A percentile compares a stretch with the other conserved stretches of the same genome.
phyloP scores from a whole-genome alignment of 2,113 vertebrate species.

The Brevimyrus niger region DNA sequence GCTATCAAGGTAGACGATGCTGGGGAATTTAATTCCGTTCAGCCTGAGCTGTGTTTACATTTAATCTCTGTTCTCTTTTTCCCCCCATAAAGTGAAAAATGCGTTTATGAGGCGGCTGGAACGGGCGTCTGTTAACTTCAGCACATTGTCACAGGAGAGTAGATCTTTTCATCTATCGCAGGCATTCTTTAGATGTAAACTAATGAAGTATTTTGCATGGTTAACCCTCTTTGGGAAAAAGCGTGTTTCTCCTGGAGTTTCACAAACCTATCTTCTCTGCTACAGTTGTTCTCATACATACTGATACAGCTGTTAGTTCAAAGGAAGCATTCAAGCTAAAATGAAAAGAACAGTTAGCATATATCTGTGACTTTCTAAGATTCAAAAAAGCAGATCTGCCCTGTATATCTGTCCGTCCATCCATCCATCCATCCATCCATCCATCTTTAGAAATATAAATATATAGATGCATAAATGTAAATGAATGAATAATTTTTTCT shows the following conservation, averaged over 20 bases:
- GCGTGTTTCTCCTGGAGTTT: neutral
- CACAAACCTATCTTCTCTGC: neutral
- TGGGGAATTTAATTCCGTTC: constrained; percentile 24
- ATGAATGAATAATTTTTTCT: neutral
- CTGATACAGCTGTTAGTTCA: neutral
- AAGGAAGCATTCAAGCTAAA: neutral
- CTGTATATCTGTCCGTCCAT: neutral
- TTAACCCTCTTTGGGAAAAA: neutral
- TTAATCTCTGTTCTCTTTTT: neutral
- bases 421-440: neutral
- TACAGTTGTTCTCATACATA: neutral
- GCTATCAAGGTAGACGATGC: constrained; percentile 33
- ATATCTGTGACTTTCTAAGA: neutral
- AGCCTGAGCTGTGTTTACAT: neutral
- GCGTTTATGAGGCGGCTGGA: neutral
- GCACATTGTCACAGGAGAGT: neutral
- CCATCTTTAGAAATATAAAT: neutral
- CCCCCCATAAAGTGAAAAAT: neutral
- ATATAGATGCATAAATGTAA: neutral
- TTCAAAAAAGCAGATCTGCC: neutral
- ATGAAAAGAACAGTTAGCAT: neutral
- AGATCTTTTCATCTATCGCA: neutral
- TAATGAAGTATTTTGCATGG: neutral
- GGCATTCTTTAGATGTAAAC: neutral
- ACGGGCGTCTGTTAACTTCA: neutral